These are phyloP conservation scores for Talpa occidentalis DNA, from an alignment of 2,113 vertebrate genomes.

Conservation along the genomic window DNA sequence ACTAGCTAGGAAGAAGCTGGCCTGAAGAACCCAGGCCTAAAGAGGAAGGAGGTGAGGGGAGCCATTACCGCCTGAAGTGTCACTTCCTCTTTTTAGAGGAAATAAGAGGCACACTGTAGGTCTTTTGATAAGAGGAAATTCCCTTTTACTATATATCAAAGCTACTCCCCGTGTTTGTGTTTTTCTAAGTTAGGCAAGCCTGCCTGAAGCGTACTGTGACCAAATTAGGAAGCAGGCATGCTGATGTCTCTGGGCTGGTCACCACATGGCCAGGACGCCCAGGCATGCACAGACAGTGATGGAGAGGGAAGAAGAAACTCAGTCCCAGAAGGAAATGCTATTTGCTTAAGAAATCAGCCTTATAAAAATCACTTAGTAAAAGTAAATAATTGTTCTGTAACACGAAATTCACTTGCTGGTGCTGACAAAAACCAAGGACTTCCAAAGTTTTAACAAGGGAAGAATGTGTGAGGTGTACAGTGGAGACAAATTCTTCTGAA, in stretches of 20 bases:
- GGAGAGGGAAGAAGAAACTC: background rate
- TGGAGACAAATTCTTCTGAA: background rate
- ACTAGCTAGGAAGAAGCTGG: background rate
- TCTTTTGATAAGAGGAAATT: slow-evolving; percentile 82
- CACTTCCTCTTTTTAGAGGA: slow-evolving; percentile 84
- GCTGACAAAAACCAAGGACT: background rate
- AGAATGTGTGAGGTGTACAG: background rate
- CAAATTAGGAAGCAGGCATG: slow-evolving; percentile 88
- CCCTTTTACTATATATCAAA: slow-evolving; percentile 77
- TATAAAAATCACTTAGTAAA: slow-evolving; percentile 21
- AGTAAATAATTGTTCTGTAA: background rate
- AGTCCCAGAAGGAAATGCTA: slow-evolving; percentile 54
- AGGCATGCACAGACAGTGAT: slow-evolving; percentile 59
- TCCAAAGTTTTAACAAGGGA: background rate
- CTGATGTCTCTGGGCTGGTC: slow-evolving; percentile 62
- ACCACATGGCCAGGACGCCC: slow-evolving; percentile 30
- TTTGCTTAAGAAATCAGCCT: slow-evolving; percentile 45
- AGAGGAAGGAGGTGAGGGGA: slow-evolving; percentile 54
- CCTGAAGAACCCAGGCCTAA: background rate
- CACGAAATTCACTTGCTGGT: slow-evolving; percentile 17
- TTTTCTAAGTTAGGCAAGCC: slow-evolving; percentile 82
- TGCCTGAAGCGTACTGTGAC: slow-evolving; percentile 82
- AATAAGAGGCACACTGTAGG: slow-evolving; percentile 78
- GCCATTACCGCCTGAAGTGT: slow-evolving; percentile 62
- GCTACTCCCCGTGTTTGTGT: slow-evolving; percentile 66